Conservation (phyloP, 2,113 vertebrate species). For the Crocuta crocuta region DNA sequence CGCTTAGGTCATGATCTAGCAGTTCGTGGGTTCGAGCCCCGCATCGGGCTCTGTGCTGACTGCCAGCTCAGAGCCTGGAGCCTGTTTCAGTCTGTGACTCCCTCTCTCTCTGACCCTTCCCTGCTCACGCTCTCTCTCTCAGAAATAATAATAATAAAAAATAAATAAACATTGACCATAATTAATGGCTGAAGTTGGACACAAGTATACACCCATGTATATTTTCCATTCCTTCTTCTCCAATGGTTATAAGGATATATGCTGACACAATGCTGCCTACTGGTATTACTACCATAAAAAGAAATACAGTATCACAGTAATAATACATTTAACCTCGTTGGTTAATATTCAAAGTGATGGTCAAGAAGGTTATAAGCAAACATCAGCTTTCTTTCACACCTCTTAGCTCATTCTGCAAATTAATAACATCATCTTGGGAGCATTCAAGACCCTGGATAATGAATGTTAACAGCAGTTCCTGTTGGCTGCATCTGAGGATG, state of each 20-base stretch:
- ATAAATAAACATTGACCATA: background rate
- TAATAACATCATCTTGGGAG: conserved; percentile 84
- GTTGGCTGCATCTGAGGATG: conserved; percentile 85
- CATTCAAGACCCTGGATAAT: conserved; percentile 83
- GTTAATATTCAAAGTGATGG: conserved; percentile 85
- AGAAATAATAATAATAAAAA: no score
- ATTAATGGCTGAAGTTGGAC: background rate
- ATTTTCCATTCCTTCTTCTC: background rate
- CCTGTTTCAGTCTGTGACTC: no score
- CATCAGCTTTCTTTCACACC: conserved; percentile 86
- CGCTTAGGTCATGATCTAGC: no score
- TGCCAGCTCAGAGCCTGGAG: no score
- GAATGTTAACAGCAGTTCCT: conserved; percentile 86
- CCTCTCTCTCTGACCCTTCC: no score
- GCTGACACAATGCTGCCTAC: conserved; percentile 1
- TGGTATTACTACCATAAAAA: conserved; percentile 22
- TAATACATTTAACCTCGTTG: conserved; percentile 81
- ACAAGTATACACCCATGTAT: background rate
- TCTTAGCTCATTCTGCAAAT: conserved; percentile 87
- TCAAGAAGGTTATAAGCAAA: conserved; percentile 85
- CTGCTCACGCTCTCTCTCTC: no score
- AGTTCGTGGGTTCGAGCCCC: no score
- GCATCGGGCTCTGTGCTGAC: no score
- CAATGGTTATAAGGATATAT: background rate
- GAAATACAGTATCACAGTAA: conserved; percentile 78